Evolutionary conservation across 1,140 invertebrate species (phyloP), one percentile per base, ranked within the genome.

Genomic region (Diuraphis noxia): DNA sequence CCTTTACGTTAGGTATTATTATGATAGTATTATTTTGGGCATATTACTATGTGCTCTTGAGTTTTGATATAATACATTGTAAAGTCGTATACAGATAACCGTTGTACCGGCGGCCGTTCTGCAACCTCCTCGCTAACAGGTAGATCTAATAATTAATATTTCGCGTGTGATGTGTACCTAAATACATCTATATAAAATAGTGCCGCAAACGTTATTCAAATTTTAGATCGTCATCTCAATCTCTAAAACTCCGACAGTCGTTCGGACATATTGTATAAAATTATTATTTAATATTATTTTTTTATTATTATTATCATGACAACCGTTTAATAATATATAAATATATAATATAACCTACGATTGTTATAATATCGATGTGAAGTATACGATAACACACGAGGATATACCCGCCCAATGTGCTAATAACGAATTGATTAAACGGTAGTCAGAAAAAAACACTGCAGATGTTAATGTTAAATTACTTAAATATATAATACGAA

Each of bases 1-100:
- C 23, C 43, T 91, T 1, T 91, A 91, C 43, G 89, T 91, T 38
- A 91, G 89, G 89, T 91, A 79, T 30, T 13, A 43, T 19, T 6
- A 52, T 25, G 0, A 21, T 49, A 38, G 9, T 21, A 79, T 38
- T 2, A 36, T 8, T 2, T 5, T 81, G 25, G 4, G 38, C 23
- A 40, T 13, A 34, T 38, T 49, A 36, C 17, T 36, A 9, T 19
- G 30, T 38, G n/a, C n/a, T 79, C 40, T 40, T 1, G 25, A 43
- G 41, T 84, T 30, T 38, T 40, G 34, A 41, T 13, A 82, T 30
- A 13, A 17, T 10, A 49, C 46, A 4, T 49, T 49, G 46, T 23
- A 21, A 3, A 49, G 46, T 13, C 40, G 10, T 5, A n/a, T n/a
- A n/a, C n/a, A n/a, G 10, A 21, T n/a, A 25, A 13, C 30, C 25